These are phyloP conservation scores for Lycaon pictus DNA, from an alignment of 2,113 vertebrate genomes.

Conservation along the genomic window DNA sequence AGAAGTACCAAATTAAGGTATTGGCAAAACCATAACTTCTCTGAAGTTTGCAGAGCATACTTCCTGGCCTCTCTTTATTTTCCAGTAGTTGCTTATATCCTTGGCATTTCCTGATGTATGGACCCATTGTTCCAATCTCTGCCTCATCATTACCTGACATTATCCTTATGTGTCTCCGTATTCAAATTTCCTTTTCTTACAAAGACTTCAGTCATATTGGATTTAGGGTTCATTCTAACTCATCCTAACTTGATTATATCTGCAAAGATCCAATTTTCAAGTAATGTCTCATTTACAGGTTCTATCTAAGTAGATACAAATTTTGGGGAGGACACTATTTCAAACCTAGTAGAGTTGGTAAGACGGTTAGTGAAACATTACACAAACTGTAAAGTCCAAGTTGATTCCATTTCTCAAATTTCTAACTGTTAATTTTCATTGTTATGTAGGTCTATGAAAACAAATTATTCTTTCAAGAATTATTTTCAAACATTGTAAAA, in stretches of 20 bases:
- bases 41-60: background rate
- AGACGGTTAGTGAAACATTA: background rate
- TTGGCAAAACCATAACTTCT: background rate
- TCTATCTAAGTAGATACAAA: background rate
- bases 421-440: background rate
- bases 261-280: background rate
- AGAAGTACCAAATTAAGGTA: background rate
- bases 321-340: background rate
- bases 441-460: background rate
- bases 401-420: background rate
- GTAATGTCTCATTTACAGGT: background rate
- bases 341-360: background rate
- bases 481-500: constrained; percentile 71
- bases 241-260: background rate
- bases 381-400: background rate
- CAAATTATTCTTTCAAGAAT: constrained; percentile 15
- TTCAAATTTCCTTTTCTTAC: background rate
- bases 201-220: background rate
- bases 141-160: background rate
- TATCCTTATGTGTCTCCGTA: background rate
- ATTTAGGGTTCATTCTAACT: background rate
- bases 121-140: background rate
- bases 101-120: background rate
- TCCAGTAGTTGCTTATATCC: background rate
- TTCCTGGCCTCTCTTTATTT: background rate